Evolutionary conservation across 2,888 invertebrate species (phyloP), one percentile per base, ranked within the genome.

Genomic region (Agonopterix alstromeriana): DNA sequence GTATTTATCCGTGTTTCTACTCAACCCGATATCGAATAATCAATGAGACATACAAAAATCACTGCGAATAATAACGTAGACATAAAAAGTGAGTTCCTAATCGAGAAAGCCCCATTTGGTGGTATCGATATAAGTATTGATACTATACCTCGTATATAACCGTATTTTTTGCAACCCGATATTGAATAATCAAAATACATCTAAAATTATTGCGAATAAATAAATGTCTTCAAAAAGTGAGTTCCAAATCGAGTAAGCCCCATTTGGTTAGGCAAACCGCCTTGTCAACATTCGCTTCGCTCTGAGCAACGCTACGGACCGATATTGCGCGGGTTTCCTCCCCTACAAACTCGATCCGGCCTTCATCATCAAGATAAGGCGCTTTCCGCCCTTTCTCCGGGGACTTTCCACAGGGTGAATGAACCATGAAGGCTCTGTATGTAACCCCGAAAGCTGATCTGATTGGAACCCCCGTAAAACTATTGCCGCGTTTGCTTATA

Each of bases 31-130:
- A 27, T 27, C 1, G 27, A 27, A 27, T 27, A 5, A 27, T 27
- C 27, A 27, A 17, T 14, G 14, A 14, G 2, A 17, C 17, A 27
- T 27, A 17, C 27, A 5, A 27, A 27, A 17, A 17, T 17, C 17
- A 17, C 4, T 17, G 17, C 35, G 14, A 27, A 42, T 38, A 38
- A 9, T 3, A 14, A 14, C 35, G 11, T 14, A 42, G 36, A 38
- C 9, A n/a, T n/a, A 53, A 53, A 51, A 54, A 59, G 65, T 55
- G 70, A 71, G 81, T 77, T 84, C 86, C 70, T 47, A 63, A 71
- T 77, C 83, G 79, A 89, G 82, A 89, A 81, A 89, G 89, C 89
- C 89, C 89, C 89, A 88, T 89, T 89, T 85, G 44, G 89, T 89
- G n/a, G n/a, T n/a, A n/a, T n/a, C n/a, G n/a, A n/a, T n/a, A n/a